Evolutionary conservation across 2,113 vertebrate genomes (phyloP).

Genomic region (Erinaceus europaeus): DNA sequence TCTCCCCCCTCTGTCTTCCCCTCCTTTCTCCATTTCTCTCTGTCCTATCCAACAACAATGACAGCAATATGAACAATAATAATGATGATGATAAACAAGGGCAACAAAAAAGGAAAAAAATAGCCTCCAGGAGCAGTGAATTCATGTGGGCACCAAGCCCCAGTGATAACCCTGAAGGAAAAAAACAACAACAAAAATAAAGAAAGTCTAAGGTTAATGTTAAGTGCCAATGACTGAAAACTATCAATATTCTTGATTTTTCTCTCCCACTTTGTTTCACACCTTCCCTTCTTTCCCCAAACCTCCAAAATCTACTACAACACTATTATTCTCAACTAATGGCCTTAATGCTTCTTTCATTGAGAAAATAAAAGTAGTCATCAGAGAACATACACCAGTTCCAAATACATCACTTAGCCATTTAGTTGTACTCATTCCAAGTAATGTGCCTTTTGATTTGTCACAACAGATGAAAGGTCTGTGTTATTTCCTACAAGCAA

Average conservation of each 20-base stretch:
- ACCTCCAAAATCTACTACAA: not conserved
- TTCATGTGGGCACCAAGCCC: no score
- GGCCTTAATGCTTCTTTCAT: not conserved
- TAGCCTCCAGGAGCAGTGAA: no score
- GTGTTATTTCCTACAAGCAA: not conserved
- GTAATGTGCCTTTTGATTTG: not conserved
- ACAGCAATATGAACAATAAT: no score
- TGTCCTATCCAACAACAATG: no score
- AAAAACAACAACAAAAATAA: no score
- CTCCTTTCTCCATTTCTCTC: no score
- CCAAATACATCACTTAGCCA: not conserved
- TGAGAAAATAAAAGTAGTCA: constrained; percentile 26
- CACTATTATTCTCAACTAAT: not conserved
- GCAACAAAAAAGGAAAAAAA: no score
- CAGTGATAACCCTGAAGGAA: no score
- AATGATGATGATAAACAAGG: no score
- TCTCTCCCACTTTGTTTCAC: not conserved
- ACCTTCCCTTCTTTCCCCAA: not conserved
- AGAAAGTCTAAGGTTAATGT: no score
- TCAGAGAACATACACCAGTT: not conserved
- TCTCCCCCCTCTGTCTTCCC: no score
- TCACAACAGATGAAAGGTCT: not conserved
- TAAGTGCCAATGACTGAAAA: not conserved
- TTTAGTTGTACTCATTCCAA: not conserved
- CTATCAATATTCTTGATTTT: not conserved